Conservation (phyloP, 2,113 vertebrate species). For the Tenebrosternarchus preto region DNA sequence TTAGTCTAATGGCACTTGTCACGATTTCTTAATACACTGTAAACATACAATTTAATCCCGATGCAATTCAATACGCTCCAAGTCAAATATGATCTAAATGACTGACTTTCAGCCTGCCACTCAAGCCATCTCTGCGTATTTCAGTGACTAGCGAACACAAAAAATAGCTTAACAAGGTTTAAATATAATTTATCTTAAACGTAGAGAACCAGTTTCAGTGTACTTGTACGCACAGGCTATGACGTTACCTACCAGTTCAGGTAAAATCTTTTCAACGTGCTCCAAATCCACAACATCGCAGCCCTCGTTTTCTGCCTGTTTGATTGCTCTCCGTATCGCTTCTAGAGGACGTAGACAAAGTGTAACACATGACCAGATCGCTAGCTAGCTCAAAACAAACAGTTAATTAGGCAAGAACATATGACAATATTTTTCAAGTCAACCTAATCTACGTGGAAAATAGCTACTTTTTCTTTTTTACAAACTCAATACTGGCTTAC, state of each 20-base stretch:
- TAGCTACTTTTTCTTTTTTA: background rate
- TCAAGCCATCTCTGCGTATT: no score
- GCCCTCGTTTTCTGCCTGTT: constrained; percentile 75
- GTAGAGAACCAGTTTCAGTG: no score
- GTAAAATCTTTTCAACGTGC: constrained; percentile 79
- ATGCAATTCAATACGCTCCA: no score
- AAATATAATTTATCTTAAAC: background rate
- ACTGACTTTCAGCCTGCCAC: no score
- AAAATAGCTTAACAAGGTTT: no score
- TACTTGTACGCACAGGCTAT: no score
- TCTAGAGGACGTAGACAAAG: constrained; percentile 57
- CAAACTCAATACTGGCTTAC: constrained; percentile 50
- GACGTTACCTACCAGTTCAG: constrained; percentile 67
- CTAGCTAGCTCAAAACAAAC: background rate
- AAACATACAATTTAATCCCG: no score
- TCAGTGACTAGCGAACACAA: no score
- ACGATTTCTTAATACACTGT: no score
- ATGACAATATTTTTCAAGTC: background rate
- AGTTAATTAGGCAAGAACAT: background rate
- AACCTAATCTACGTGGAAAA: no score
- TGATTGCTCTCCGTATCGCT: constrained; percentile 70
- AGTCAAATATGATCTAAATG: no score
- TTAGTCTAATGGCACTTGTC: no score
- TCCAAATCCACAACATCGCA: constrained; percentile 71
- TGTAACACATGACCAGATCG: background rate